phyloP scores from a whole-genome alignment of 92 coral and sea anemone genomes.

The Umimayanthus kanabou region DNA sequence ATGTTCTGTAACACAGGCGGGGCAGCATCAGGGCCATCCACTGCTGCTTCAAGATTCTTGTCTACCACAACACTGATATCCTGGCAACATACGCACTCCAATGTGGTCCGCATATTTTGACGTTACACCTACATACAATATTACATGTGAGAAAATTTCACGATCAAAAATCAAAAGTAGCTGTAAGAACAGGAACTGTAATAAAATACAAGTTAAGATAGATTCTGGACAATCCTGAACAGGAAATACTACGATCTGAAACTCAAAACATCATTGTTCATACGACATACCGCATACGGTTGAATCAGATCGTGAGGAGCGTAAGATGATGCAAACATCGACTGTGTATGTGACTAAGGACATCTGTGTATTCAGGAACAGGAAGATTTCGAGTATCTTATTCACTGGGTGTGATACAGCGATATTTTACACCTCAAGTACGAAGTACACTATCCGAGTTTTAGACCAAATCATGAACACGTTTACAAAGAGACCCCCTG shows the following conservation, averaged over 20 bases:
- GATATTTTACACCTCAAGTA: background rate
- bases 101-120: constrained; percentile 15
- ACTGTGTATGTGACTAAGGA: background rate
- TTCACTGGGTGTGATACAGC: background rate
- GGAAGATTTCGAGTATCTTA: background rate
- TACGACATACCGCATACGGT: background rate
- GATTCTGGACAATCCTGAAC: background rate
- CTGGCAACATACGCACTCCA: constrained; percentile 15
- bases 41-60: constrained; percentile 27
- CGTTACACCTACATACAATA: no score
- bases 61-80: constrained; percentile 4
- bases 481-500: constrained; percentile 1
- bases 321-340: background rate
- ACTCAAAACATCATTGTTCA: background rate
- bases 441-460: no score
- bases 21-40: background rate
- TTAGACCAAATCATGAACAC: no score
- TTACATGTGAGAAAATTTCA: no score
- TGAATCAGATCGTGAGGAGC: no score
- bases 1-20: no score
- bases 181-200: constrained; percentile 19
- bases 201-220: background rate
- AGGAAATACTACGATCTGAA: background rate
- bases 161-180: no score
- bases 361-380: background rate